Percentiles rank a stretch among this genome's conserved stretches.
These are phyloP conservation scores for Tipula lateralis DNA, from an alignment of 2,888 invertebrate genomes.

Conservation along the genomic window DNA sequence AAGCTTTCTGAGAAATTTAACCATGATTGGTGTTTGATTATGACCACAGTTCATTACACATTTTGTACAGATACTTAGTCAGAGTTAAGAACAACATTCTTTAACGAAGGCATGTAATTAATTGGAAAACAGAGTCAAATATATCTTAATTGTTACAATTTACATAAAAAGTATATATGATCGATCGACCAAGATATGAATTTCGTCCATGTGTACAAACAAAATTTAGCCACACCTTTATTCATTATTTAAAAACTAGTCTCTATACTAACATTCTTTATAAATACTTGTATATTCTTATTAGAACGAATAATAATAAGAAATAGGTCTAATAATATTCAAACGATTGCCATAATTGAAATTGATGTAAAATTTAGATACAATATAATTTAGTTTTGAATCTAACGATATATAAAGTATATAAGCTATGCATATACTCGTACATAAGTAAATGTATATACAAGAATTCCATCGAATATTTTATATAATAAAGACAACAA, in stretches of 20 bases:
- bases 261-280: neutral
- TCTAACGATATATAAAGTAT: no score
- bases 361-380: conserved; percentile 9
- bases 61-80: neutral
- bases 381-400: conserved; percentile 6
- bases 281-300: neutral
- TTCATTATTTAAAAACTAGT: neutral
- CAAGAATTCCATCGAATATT: neutral
- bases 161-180: neutral
- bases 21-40: neutral
- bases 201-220: neutral
- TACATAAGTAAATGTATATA: neutral
- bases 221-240: neutral
- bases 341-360: conserved; percentile 19
- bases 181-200: neutral
- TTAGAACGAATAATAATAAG: neutral
- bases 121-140: neutral
- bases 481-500: neutral
- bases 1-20: neutral
- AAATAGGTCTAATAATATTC: neutral
- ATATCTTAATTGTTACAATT: neutral
- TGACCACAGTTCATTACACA: neutral
- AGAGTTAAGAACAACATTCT: neutral
- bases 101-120: neutral
- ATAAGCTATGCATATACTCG: neutral